Conservation (phyloP, 2,113 vertebrate species). For the Pluvialis apricaria region DNA sequence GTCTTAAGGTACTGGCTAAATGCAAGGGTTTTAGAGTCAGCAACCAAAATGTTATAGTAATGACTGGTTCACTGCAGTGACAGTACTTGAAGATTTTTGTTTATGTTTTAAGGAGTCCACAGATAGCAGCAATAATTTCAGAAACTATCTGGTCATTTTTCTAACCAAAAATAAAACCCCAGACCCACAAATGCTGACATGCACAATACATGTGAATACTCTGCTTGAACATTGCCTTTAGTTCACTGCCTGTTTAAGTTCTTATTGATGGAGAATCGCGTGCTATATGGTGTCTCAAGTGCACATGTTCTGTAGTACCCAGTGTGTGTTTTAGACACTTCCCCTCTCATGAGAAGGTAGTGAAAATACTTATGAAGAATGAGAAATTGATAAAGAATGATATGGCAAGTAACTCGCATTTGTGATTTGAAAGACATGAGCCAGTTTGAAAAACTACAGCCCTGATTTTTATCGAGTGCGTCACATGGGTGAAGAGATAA, state of each 20-base stretch:
- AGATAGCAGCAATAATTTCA: background rate
- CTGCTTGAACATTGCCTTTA: background rate
- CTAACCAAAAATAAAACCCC: background rate
- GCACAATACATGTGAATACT: background rate
- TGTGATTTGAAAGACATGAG: background rate
- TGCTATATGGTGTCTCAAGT: background rate
- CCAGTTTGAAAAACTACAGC: background rate
- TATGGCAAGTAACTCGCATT: background rate
- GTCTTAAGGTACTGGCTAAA: slow-evolving; percentile 85
- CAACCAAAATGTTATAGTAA: background rate
- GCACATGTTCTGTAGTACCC: background rate
- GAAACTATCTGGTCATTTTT: background rate
- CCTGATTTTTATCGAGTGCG: background rate
- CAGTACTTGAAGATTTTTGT: background rate
- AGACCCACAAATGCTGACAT: background rate
- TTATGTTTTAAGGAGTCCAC: background rate
- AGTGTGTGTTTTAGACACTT: background rate
- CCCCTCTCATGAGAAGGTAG: background rate
- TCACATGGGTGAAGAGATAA: background rate
- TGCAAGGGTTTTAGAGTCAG: background rate
- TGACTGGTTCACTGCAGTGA: background rate
- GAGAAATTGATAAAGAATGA: background rate
- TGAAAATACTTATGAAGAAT: background rate
- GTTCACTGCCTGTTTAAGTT: background rate
- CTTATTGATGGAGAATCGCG: background rate